Evolutionary conservation across 2,113 vertebrate genomes (phyloP).

Genomic region (Passer montanus): DNA sequence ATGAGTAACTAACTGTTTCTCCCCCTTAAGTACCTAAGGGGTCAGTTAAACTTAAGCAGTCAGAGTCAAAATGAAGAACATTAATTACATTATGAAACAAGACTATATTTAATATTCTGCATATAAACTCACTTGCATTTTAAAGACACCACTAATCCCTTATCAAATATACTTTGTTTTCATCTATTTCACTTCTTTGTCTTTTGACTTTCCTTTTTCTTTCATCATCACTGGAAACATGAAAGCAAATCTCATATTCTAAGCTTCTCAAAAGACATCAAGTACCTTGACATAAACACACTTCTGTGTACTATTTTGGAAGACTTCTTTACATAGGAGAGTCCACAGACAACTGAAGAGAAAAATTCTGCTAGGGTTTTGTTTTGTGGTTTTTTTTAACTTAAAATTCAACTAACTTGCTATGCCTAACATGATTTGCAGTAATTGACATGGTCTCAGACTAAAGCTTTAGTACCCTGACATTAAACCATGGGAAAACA

Average conservation of each 20-base stretch:
- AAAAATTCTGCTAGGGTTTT: background rate
- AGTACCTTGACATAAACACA: background rate
- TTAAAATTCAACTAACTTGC: background rate
- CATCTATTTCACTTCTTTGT: background rate
- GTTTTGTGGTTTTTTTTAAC: background rate
- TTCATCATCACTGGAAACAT: background rate
- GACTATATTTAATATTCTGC: background rate
- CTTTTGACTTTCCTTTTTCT: background rate
- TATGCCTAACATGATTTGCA: background rate
- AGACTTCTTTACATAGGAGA: background rate
- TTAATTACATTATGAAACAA: background rate
- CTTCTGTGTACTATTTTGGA: background rate
- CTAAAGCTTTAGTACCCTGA: background rate
- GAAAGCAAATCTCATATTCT: background rate
- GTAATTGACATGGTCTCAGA: background rate
- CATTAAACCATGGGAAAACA: background rate
- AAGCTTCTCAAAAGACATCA: background rate
- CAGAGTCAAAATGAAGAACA: background rate
- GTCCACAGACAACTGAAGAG: background rate
- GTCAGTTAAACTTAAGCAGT: background rate
- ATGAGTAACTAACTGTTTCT: background rate
- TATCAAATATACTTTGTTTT: background rate
- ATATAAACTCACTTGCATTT: background rate
- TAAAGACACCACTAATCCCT: background rate
- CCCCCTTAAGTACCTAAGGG: background rate